A percentile compares a stretch with the other conserved stretches of the same genome.
phyloP scores from a whole-genome alignment of 2,113 vertebrate species.

The Dasyurus viverrinus region DNA sequence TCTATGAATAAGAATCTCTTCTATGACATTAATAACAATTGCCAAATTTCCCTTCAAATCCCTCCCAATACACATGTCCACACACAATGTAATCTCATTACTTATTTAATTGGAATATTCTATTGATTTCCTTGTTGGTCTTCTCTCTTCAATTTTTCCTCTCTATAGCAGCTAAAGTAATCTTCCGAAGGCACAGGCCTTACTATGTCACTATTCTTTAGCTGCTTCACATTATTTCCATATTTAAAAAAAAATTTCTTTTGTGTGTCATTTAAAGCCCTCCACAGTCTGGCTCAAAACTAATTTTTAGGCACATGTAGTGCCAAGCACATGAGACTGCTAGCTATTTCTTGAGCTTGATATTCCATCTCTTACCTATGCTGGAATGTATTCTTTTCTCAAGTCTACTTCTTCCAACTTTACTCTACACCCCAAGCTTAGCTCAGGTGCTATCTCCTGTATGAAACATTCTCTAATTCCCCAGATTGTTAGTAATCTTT shows the following conservation, averaged over 20 bases:
- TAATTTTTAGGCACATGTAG: too few relatives aligned
- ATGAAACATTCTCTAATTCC: neutral
- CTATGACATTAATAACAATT: too few relatives aligned
- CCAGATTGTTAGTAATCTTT: neutral
- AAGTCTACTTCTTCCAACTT: neutral
- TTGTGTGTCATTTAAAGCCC: too few relatives aligned
- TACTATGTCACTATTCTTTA: neutral
- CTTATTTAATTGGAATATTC: neutral
- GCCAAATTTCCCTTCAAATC: too few relatives aligned
- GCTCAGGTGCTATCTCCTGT: neutral
- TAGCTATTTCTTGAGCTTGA: neutral
- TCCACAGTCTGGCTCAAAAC: neutral
- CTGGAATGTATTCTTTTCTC: neutral
- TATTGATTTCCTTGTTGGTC: neutral
- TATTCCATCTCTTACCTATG: neutral
- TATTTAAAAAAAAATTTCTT: too few relatives aligned
- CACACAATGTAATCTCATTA: neutral
- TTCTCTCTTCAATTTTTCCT: neutral
- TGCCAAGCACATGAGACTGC: neutral
- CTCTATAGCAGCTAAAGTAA: neutral
- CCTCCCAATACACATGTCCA: too few relatives aligned
- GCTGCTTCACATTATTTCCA: neutral
- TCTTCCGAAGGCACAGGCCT: neutral
- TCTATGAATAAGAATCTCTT: too few relatives aligned
- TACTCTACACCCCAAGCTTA: neutral